Percentiles rank a stretch among this genome's conserved stretches.
Evolutionary conservation across 2,797 vertebrate genomes (phyloP).

Genomic region (Percopsis omiscomaycus): DNA sequence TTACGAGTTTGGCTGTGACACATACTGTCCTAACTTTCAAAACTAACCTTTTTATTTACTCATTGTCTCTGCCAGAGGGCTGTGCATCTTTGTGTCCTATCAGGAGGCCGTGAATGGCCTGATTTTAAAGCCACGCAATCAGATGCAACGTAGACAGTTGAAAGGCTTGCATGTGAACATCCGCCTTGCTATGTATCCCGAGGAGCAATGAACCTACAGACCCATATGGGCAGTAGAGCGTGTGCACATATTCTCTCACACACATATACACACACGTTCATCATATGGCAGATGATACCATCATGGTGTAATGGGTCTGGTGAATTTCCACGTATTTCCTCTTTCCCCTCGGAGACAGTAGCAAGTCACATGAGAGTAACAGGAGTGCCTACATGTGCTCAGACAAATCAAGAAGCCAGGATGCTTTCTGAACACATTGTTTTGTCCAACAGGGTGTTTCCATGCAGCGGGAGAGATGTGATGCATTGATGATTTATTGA

Average conservation of each 20-base stretch:
- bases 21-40: constrained; percentile 21
- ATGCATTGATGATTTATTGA: no score
- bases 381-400: neutral
- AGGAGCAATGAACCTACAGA: constrained; percentile 46
- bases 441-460: no score
- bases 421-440: neutral
- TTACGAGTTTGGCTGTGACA: constrained; percentile 28
- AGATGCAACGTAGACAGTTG: constrained; percentile 23
- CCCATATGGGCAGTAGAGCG: constrained; percentile 36
- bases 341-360: constrained; percentile 21
- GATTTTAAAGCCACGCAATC: constrained; percentile 25
- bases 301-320: constrained; percentile 21
- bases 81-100: constrained; percentile 52
- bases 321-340: neutral
- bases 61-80: constrained; percentile 31
- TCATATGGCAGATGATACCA: constrained; percentile 43
- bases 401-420: neutral
- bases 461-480: no score
- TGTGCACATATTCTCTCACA: constrained; percentile 8
- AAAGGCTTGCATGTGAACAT: constrained; percentile 41
- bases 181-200: constrained; percentile 19
- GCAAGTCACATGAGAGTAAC: constrained; percentile 23
- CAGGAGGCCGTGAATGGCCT: constrained; percentile 53
- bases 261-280: constrained; percentile 24
- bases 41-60: constrained; percentile 18